phyloP scores from a whole-genome alignment of 2,113 vertebrate genomes.

The Burhinus bistriatus region DNA sequence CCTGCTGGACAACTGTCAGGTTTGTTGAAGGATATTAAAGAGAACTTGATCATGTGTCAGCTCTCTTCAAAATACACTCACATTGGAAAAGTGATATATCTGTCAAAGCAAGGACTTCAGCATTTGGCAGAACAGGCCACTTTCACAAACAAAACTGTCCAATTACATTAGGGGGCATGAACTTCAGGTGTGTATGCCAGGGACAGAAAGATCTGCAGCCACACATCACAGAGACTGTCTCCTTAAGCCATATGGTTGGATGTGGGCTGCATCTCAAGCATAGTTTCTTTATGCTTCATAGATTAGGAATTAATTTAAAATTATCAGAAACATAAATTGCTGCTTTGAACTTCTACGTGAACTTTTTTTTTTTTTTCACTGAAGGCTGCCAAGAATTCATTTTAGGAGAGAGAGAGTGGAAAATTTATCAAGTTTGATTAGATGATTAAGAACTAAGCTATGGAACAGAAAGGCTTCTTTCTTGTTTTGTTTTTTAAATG shows the following conservation, averaged over 20 bases:
- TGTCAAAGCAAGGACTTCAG: slow-evolving; percentile 86
- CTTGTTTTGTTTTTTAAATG: slow-evolving; percentile 64
- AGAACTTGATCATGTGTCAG: slow-evolving; percentile 81
- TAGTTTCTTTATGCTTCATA: slow-evolving; percentile 25
- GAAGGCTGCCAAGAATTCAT: slow-evolving; percentile 68
- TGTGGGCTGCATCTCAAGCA: slow-evolving; percentile 56
- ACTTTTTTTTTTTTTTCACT: slow-evolving; percentile 30
- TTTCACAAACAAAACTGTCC: slow-evolving; percentile 83
- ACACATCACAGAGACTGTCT: slow-evolving; percentile 37
- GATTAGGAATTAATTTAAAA: slow-evolving; percentile 70
- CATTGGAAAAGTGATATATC: slow-evolving; percentile 85
- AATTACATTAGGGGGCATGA: slow-evolving; percentile 85
- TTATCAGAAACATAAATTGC: slow-evolving; percentile 63
- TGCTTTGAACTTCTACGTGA: slow-evolving; percentile 53
- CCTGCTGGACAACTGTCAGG: slow-evolving; percentile 77
- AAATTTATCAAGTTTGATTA: slow-evolving; percentile 68
- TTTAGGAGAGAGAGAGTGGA: slow-evolving; percentile 43
- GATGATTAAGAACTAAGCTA: slow-evolving; percentile 52
- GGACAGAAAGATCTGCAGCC: slow-evolving; percentile 63
- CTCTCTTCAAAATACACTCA: slow-evolving; percentile 73
- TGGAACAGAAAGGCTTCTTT: slow-evolving; percentile 50
- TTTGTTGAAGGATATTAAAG: slow-evolving; percentile 76
- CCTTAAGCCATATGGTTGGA: slow-evolving; percentile 55
- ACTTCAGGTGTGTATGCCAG: slow-evolving; percentile 77
- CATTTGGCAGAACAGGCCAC: slow-evolving; percentile 82